Base-by-base conservation (phyloP, 2,797 vertebrate species). In the Eulemur coronatus region DNA sequence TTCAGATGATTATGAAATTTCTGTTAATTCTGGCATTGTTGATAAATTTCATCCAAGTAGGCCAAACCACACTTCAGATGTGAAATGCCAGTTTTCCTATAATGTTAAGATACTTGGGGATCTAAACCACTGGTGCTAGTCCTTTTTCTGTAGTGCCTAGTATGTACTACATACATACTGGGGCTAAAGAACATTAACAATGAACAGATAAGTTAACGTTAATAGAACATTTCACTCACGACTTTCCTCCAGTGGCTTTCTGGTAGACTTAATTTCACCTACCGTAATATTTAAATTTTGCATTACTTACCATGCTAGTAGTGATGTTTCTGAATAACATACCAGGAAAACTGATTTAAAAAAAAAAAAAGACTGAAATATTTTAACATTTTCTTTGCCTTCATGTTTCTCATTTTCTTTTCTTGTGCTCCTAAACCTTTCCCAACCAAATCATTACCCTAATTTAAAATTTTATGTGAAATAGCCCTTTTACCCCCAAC, bases 331-430 rank as follows among this genome's bases (percentile, higher is more conserved):
- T 33, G 10, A 84, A n/a, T 61, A 63, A 79, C 8, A 43, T 18
- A 52, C 13, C 30, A 57, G 57, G 67, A 81, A 75, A 67, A 65
- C 13, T 38, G 35, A 43, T 43, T 43, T 43, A 15, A 50, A 50
- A 50, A 50, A 81, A n/a, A 84, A 61, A 81, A 75, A 73, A 48
- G 2, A 69, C 59, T 28, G 11, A 72, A 52, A 17, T 48, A 41
- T 76, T 85, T 80, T 69, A 50, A 70, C 15, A 67, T n/a, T 93
- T 75, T 52, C 35, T 86, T 84, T 92, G 61, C 92, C 52, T 89
- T 76, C 72, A 7, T 69, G 35, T 55, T 80, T 89, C 26, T 72
- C 15, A 38, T 84, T 82, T 89, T 90, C 9, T n/a, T 84, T 72
- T 70, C 55, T 72, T 87, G 12, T 75, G 59, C 14, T 84, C 73